Evolutionary conservation across 1,140 invertebrate species (phyloP).

Genomic region (Aphis gossypii): DNA sequence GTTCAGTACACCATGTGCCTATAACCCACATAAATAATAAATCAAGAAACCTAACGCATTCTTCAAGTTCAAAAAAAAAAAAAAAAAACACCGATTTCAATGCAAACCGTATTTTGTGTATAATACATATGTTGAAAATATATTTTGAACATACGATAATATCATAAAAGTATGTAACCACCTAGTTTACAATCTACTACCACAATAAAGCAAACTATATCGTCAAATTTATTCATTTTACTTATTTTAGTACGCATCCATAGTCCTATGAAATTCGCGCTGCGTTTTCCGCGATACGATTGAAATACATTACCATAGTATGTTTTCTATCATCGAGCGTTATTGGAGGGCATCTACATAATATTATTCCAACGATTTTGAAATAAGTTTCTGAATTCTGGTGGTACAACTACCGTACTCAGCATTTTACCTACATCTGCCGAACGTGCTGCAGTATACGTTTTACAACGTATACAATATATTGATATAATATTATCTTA

Average conservation of each 20-base stretch:
- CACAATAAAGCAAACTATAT: neutral
- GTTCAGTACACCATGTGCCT: no score
- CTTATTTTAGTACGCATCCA: neutral
- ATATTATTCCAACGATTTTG: neutral
- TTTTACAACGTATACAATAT: neutral
- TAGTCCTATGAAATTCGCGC: neutral
- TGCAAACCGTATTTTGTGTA: no score
- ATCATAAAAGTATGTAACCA: no score
- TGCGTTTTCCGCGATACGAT: neutral
- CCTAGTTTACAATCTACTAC: neutral
- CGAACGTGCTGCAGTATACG: neutral
- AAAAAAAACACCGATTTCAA: no score
- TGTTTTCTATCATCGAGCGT: neutral
- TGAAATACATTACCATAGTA: neutral
- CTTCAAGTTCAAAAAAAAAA: no score
- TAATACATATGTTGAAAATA: neutral
- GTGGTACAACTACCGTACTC: neutral
- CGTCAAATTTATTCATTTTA: neutral
- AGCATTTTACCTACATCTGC: neutral
- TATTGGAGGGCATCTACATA: neutral
- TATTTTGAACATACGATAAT: neutral
- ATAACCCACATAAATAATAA: no score
- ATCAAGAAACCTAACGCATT: no score
- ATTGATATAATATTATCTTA: no score
- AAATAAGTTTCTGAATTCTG: neutral